phyloP scores from a whole-genome alignment of 1,140 invertebrate species.

The Drosophila funebris region DNA sequence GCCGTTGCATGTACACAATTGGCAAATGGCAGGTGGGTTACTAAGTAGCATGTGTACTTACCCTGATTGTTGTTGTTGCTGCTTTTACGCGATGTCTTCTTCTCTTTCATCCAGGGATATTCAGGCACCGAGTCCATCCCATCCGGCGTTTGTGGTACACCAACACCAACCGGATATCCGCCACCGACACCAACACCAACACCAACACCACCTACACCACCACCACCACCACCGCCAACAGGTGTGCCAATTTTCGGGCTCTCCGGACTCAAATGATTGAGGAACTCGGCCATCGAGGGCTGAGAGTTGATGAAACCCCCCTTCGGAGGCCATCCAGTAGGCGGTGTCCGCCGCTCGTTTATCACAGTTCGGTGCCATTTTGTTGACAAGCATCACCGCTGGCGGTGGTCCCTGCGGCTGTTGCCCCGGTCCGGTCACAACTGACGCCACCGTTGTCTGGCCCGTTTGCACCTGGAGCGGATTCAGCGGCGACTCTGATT shows the following conservation, averaged over 20 bases:
- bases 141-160: slow-evolving; percentile 84
- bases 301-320: slow-evolving; percentile 96
- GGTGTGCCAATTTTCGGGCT: slow-evolving; percentile 84
- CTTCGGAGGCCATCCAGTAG: slow-evolving; percentile 86
- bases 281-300: slow-evolving; percentile 96
- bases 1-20: slow-evolving; percentile 21
- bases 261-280: slow-evolving; percentile 89
- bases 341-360: slow-evolving; percentile 74
- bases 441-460: slow-evolving; percentile 51
- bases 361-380: slow-evolving; percentile 83
- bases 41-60: slow-evolving; percentile 84
- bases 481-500: slow-evolving; percentile 80
- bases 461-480: slow-evolving; percentile 76
- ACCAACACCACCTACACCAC: slow-evolving; percentile 84
- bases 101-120: slow-evolving; percentile 99
- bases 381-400: slow-evolving; percentile 75
- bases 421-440: slow-evolving; percentile 32
- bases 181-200: slow-evolving; percentile 84
- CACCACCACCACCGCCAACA: slow-evolving; percentile 78
- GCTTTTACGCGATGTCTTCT: slow-evolving; percentile 96
- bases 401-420: slow-evolving; percentile 65
- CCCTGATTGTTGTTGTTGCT: slow-evolving; percentile 92
- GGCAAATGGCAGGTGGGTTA: slow-evolving; percentile 9
- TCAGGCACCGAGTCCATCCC: slow-evolving; percentile 91
- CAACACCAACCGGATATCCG: slow-evolving; percentile 77